Conservation (phyloP, 2,797 vertebrate species). For the Clamator glandarius region DNA sequence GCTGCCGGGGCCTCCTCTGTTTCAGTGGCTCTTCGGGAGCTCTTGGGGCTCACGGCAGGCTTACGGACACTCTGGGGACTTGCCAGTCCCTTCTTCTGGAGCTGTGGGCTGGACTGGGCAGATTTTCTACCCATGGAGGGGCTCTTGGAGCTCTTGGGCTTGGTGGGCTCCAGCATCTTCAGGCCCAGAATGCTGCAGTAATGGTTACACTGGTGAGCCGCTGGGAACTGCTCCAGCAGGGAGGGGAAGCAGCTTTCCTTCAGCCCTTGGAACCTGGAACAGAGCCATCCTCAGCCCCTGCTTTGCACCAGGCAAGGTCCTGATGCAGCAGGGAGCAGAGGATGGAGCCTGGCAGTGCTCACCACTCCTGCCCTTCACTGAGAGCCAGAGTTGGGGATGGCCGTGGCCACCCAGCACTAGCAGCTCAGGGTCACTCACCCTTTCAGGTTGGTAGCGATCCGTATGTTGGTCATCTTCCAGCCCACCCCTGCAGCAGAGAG, state of each 20-base stretch:
- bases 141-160: constrained; percentile 90
- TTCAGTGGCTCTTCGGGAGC: constrained; percentile 79
- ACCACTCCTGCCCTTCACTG: accelerated
- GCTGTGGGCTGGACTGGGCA: constrained; percentile 90
- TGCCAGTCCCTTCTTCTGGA: constrained; percentile 84
- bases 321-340: accelerated
- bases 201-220: constrained; percentile 88
- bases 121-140: constrained; percentile 86
- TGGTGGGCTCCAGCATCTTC: constrained; percentile 83
- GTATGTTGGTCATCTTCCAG: constrained; percentile 90
- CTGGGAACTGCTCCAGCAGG: constrained; percentile 88
- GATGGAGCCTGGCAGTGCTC: accelerated
- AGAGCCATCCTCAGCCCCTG: constrained; percentile 8
- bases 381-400: accelerated
- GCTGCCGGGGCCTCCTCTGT: constrained; percentile 69
- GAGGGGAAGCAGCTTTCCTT: constrained; percentile 87
- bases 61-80: constrained; percentile 88
- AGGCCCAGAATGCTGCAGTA: constrained; percentile 91
- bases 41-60: constrained; percentile 81
- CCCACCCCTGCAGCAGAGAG: constrained; percentile 85
- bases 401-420: neutral
- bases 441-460: constrained; percentile 91
- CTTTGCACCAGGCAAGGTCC: neutral
- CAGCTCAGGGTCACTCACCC: constrained; percentile 83
- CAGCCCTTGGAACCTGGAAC: constrained; percentile 92